Evolutionary conservation across 2,113 vertebrate genomes (phyloP).

Genomic region (Eurystomus gularis): DNA sequence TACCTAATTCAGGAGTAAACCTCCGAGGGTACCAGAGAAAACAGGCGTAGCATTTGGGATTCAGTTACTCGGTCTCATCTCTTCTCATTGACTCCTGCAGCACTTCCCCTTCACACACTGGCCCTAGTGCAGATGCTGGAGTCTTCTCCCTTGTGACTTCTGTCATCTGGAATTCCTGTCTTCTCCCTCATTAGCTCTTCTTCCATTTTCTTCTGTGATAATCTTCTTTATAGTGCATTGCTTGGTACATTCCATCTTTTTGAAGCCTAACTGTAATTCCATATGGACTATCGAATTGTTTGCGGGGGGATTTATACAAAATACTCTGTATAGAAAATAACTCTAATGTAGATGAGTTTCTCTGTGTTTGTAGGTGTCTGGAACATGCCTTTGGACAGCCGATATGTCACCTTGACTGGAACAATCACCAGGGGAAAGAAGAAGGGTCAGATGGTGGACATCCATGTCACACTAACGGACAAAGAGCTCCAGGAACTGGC

Average conservation of each 20-base stretch:
- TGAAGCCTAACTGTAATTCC: not conserved
- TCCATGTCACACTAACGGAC: conserved; percentile 92
- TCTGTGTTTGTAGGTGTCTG: conserved; percentile 76
- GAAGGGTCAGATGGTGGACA: conserved; percentile 98
- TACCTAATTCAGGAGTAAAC: not conserved
- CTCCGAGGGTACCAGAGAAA: not conserved
- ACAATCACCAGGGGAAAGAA: conserved; percentile 98
- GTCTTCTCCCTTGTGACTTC: not conserved
- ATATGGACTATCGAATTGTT: not conserved
- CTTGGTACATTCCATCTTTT: not conserved
- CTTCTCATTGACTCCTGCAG: not conserved
- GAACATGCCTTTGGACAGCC: conserved; percentile 89
- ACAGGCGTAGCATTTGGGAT: not conserved
- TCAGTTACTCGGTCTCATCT: not conserved
- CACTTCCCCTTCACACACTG: not conserved
- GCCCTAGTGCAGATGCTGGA: not conserved
- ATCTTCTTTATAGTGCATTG: not conserved
- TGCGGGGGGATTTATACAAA: not conserved
- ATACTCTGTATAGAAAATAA: not conserved
- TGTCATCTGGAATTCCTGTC: not conserved
- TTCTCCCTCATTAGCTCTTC: not conserved
- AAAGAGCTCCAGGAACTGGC: conserved; percentile 92
- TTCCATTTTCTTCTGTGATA: not conserved
- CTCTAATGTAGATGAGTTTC: not conserved
- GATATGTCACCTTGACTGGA: conserved; percentile 95